phyloP scores from a whole-genome alignment of 2,888 invertebrate species.

The Spialia ferax region DNA sequence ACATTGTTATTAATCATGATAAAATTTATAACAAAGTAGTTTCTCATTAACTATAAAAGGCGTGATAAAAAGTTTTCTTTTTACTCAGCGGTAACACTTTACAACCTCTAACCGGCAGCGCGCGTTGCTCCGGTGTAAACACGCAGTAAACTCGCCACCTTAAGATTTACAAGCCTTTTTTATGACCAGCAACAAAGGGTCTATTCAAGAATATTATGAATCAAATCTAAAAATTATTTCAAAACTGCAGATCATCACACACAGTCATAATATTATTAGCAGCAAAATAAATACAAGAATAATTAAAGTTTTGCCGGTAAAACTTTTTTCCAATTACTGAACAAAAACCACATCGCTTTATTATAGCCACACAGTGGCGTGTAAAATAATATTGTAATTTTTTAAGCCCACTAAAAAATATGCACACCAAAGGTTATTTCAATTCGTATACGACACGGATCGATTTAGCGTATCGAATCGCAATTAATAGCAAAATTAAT shows the following conservation, averaged over 20 bases:
- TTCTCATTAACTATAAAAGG: constrained; percentile 8
- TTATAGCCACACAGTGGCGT: not conserved
- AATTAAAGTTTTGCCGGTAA: not conserved
- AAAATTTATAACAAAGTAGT: constrained; percentile 1
- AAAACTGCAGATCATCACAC: not conserved
- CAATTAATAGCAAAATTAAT: constrained; percentile 27
- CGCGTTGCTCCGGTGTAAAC: constrained; percentile 51
- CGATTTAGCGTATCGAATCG: constrained; percentile 26
- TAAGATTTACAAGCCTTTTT: constrained; percentile 58
- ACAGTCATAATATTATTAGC: not conserved
- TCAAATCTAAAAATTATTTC: not conserved
- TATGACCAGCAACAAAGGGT: constrained; percentile 11
- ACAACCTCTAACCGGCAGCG: constrained; percentile 46
- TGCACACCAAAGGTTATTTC: constrained; percentile 1
- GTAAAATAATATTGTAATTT: not conserved
- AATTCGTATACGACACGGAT: constrained; percentile 18
- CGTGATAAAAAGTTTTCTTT: constrained; percentile 10
- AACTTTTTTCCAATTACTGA: not conserved
- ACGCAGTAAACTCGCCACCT: constrained; percentile 56
- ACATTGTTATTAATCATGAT: too few species aligned
- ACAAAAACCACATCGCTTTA: constrained; percentile 9
- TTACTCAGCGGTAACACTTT: constrained; percentile 34
- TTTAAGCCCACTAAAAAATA: not conserved
- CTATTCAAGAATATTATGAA: not conserved
- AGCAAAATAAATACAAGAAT: constrained; percentile 7